phyloP scores from a whole-genome alignment of 2,797 vertebrate species.

The Lemur catta region DNA sequence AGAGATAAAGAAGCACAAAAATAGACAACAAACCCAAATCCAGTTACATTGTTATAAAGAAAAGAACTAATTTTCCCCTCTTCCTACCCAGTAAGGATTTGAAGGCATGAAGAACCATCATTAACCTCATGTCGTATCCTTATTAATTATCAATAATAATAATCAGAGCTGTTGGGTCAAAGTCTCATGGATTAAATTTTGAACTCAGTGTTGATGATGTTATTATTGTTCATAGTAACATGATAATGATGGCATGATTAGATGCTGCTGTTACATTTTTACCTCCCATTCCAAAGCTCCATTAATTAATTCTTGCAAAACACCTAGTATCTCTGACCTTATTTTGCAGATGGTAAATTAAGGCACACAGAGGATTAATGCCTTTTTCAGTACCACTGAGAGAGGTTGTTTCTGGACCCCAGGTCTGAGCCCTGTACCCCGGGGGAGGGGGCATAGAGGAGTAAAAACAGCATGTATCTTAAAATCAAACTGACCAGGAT shows the following conservation, averaged over 20 bases:
- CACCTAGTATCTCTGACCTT: background rate
- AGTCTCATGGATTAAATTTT: conserved; percentile 51
- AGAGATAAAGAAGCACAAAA: conserved; percentile 53
- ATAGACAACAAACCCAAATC: conserved; percentile 47
- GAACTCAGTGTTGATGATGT: conserved; percentile 22
- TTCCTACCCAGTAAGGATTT: conserved; percentile 16
- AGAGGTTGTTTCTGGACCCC: background rate
- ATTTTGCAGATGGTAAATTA: conserved; percentile 58
- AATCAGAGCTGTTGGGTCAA: conserved; percentile 44
- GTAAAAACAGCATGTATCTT: background rate
- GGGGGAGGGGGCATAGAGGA: fast-evolving
- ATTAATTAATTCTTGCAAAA: conserved; percentile 50
- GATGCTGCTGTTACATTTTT: conserved; percentile 23
- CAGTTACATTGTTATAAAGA: conserved; percentile 36
- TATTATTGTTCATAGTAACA: conserved; percentile 55
- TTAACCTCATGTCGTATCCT: conserved; percentile 44
- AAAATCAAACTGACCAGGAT: background rate
- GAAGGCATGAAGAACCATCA: conserved; percentile 25
- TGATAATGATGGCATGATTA: conserved; percentile 44
- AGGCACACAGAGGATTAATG: conserved; percentile 9
- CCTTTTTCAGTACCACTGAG: background rate
- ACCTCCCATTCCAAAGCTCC: background rate
- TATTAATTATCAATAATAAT: conserved; percentile 69
- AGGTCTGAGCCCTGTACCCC: background rate
- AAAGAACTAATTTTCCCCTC: conserved; percentile 17